These are phyloP conservation scores for Ernsta delagoae DNA, from an alignment of 2,888 invertebrate genomes.

Conservation along the genomic window DNA sequence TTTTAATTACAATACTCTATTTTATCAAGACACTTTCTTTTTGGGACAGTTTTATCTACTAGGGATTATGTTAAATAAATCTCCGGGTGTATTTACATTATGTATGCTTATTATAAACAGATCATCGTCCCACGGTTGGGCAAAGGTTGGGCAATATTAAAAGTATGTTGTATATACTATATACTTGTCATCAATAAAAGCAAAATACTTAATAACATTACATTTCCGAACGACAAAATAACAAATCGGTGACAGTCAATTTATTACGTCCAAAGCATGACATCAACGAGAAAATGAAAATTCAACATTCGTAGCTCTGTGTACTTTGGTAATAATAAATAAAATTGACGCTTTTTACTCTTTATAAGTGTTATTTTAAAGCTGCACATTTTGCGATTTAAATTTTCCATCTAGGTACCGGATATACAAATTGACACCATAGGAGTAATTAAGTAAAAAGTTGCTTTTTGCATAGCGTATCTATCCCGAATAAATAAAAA, in stretches of 20 bases:
- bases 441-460: too few species aligned
- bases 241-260: neutral
- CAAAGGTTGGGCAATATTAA: too few species aligned
- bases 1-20: neutral
- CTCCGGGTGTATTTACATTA: too few species aligned
- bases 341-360: neutral
- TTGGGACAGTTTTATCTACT: too few species aligned
- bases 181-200: neutral
- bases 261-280: neutral
- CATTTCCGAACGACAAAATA: neutral
- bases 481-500: too few species aligned
- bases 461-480: too few species aligned
- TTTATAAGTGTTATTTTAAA: constrained; percentile 5
- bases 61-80: too few species aligned
- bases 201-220: neutral
- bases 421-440: too few species aligned
- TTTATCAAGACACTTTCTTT: too few species aligned
- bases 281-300: constrained; percentile 9
- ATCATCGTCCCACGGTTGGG: too few species aligned
- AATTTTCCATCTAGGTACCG: neutral
- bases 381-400: neutral
- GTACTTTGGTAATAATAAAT: constrained; percentile 6
- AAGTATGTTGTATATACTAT: too few species aligned
- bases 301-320: constrained; percentile 15
- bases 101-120: too few species aligned